Evolutionary conservation across 2,797 vertebrate species (phyloP).

Genomic region (Adrianichthys oophorus): DNA sequence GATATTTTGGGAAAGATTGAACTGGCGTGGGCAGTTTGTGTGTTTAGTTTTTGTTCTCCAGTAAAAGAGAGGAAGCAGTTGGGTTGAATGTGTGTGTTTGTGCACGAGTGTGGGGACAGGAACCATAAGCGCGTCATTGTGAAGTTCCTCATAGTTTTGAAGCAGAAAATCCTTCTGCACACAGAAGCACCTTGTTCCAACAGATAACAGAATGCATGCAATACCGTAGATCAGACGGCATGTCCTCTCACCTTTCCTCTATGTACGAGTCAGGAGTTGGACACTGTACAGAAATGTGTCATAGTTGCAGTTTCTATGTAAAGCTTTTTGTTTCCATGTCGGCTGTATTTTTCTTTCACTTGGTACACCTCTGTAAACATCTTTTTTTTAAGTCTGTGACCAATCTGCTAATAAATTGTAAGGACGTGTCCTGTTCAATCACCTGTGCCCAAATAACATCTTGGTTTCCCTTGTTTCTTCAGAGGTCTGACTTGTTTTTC

Average conservation of each 20-base stretch:
- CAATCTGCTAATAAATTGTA: conserved; percentile 77
- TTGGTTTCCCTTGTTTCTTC: conserved; percentile 42
- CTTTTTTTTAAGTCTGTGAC: conserved; percentile 61
- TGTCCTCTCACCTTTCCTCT: conserved; percentile 32
- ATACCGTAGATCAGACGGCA: conserved; percentile 55
- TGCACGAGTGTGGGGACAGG: conserved; percentile 30
- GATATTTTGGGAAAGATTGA: conserved; percentile 61
- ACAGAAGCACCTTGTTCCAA: conserved; percentile 74
- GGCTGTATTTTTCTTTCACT: conserved; percentile 30
- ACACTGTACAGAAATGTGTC: conserved; percentile 59
- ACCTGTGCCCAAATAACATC: conserved; percentile 53
- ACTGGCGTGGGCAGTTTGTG: conserved; percentile 50
- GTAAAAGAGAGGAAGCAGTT: conserved; percentile 29
- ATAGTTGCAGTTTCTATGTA: conserved; percentile 32
- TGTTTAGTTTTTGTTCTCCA: conserved; percentile 37
- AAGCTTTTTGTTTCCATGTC: conserved; percentile 54
- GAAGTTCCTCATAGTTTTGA: conserved; percentile 62
- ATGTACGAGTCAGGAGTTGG: background rate
- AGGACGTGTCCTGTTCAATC: conserved; percentile 64
- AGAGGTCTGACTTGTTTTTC: conserved; percentile 15
- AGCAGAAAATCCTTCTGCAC: conserved; percentile 53
- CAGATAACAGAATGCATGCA: conserved; percentile 62
- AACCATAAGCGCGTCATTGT: conserved; percentile 51
- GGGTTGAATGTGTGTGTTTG: conserved; percentile 22
- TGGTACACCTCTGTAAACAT: conserved; percentile 61